Percentiles rank a stretch among this genome's conserved stretches.
Evolutionary conservation across 2,113 vertebrate genomes (phyloP).

Genomic region (Pseudolaguvia tuberculata): DNA sequence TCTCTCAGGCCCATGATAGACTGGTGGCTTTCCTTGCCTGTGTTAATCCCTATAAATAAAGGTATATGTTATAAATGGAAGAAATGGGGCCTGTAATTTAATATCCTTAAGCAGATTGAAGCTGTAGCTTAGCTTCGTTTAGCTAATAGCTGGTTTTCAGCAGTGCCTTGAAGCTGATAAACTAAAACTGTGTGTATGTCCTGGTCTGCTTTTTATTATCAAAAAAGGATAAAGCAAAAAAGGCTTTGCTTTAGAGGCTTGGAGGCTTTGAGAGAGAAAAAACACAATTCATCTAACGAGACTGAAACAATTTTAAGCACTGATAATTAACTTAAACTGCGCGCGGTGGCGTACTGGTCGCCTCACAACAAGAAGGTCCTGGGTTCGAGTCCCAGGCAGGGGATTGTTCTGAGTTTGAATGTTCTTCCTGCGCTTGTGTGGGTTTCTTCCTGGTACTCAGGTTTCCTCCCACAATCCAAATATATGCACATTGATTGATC

Average conservation of each 20-base stretch:
- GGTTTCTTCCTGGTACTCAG: no score
- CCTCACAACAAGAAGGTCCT: no score
- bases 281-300: neutral
- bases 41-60: neutral
- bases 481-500: no score
- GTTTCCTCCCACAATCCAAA: no score
- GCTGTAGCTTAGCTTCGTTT: neutral
- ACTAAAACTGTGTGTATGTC: neutral
- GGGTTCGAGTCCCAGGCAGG: no score
- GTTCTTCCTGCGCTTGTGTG: no score
- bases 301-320: no score
- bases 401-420: no score
- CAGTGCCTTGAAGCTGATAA: neutral
- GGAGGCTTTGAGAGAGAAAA: neutral
- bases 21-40: neutral
- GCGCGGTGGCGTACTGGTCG: no score
- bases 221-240: neutral
- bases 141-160: neutral
- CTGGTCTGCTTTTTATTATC: conserved; percentile 48
- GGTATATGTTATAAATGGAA: neutral
- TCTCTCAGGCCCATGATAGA: neutral
- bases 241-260: neutral
- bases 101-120: neutral
- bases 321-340: no score
- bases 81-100: neutral